Conservation (phyloP, 2,113 vertebrate genomes). For the Lathamus discolor region DNA sequence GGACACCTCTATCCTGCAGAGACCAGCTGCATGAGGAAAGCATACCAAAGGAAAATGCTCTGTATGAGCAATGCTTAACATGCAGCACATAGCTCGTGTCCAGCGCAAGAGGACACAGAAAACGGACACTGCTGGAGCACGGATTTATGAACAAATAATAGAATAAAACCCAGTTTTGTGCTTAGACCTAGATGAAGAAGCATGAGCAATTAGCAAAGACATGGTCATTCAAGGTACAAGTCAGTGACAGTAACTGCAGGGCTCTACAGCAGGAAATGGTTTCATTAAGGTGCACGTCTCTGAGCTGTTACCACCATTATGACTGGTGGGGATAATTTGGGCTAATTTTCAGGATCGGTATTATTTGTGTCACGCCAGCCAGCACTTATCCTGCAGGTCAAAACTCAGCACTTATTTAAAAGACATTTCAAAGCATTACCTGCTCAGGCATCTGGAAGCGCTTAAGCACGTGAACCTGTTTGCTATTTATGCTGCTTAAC, state of each 20-base stretch:
- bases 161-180: not conserved
- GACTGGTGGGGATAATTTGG: constrained; percentile 45
- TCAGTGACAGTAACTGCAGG: not conserved
- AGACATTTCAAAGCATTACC: constrained; percentile 68
- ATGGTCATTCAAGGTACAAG: not conserved
- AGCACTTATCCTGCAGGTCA: constrained; percentile 63
- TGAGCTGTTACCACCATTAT: constrained; percentile 25
- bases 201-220: not conserved
- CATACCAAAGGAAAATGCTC: not conserved
- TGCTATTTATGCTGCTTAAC: constrained; percentile 39
- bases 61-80: not conserved
- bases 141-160: not conserved
- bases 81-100: not conserved
- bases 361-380: constrained; percentile 54
- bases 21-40: not conserved
- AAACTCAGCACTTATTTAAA: constrained; percentile 54
- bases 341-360: constrained; percentile 42
- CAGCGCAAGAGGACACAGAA: not conserved
- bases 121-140: accelerated
- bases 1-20: not conserved
- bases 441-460: constrained; percentile 69
- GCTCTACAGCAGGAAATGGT: constrained; percentile 37
- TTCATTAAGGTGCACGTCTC: constrained; percentile 16
- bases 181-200: not conserved
- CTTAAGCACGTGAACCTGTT: constrained; percentile 41